A percentile compares a stretch with the other conserved stretches of the same genome.
phyloP scores from a whole-genome alignment of 1,140 invertebrate species.

The Neodiprion pinetum region DNA sequence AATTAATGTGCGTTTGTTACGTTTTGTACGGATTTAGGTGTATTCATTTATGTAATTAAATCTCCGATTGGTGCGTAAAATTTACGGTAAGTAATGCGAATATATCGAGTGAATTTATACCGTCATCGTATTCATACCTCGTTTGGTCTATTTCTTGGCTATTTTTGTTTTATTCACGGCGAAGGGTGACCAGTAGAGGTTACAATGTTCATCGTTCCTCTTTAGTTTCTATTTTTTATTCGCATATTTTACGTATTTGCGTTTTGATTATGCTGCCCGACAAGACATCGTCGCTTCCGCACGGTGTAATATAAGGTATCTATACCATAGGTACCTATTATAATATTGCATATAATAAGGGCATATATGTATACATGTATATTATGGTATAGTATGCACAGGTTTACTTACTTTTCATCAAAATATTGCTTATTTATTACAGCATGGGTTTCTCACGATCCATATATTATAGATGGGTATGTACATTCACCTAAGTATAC shows the following conservation, averaged over 20 bases:
- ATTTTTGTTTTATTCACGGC: no score
- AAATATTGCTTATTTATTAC: background rate
- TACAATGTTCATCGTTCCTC: background rate
- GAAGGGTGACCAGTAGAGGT: background rate
- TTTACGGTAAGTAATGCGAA: no score
- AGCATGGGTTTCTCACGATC: background rate
- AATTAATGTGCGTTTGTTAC: no score
- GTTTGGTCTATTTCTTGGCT: background rate
- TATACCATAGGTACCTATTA: no score
- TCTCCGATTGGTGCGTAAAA: background rate
- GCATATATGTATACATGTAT: background rate
- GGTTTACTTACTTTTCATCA: background rate
- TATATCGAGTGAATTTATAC: no score
- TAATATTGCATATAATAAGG: background rate
- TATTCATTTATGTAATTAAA: background rate
- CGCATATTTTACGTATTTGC: background rate
- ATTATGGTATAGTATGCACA: background rate
- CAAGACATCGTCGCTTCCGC: background rate
- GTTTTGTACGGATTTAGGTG: no score
- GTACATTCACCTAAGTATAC: background rate
- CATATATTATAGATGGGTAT: background rate
- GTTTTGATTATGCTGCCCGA: constrained; percentile 20
- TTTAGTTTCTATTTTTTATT: background rate
- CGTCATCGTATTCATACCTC: no score
- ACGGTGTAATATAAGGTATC: background rate